Percentiles rank a stretch among this genome's conserved stretches.
Conservation (phyloP, 2,888 invertebrate species). For the Augiades crinisus region DNA sequence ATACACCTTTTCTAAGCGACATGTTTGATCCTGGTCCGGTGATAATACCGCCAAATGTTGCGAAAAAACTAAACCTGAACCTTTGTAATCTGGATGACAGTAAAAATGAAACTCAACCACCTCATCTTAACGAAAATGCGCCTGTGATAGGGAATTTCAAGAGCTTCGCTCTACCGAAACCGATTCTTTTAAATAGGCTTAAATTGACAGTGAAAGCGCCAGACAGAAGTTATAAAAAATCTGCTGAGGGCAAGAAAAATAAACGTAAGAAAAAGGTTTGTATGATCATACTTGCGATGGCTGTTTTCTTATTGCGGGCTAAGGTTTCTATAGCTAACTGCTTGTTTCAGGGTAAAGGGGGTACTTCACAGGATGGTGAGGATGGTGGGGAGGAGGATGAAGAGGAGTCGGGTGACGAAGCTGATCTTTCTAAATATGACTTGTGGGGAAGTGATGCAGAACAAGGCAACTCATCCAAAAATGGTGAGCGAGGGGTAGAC, state of each 20-base stretch:
- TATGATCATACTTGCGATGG: slow-evolving; percentile 41
- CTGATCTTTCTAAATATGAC: slow-evolving; percentile 90
- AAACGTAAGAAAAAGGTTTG: slow-evolving; percentile 69
- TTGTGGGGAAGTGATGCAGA: slow-evolving; percentile 86
- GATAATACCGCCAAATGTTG: slow-evolving; percentile 47
- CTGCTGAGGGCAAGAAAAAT: slow-evolving; percentile 45
- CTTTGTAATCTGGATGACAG: slow-evolving; percentile 48
- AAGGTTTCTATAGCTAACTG: slow-evolving; percentile 7
- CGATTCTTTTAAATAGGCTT: slow-evolving; percentile 70
- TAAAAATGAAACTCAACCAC: slow-evolving; percentile 38
- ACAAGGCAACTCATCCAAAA: slow-evolving; percentile 57
- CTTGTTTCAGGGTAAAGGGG: slow-evolving; percentile 69
- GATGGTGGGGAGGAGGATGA: slow-evolving; percentile 81
- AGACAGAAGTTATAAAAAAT: slow-evolving; percentile 50
- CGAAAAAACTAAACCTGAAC: slow-evolving; percentile 58
- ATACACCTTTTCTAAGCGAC: slow-evolving; percentile 73
- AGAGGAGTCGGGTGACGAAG: slow-evolving; percentile 82
- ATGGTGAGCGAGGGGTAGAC: slow-evolving; percentile 41
- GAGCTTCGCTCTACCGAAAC: slow-evolving; percentile 77
- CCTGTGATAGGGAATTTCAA: slow-evolving; percentile 74
- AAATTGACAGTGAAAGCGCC: slow-evolving; percentile 63
- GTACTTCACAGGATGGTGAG: slow-evolving; percentile 57
- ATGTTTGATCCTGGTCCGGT: slow-evolving; percentile 74
- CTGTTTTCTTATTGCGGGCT: slow-evolving; percentile 6
- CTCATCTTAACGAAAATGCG: slow-evolving; percentile 53